phyloP scores from a whole-genome alignment of 2,797 vertebrate genomes.

The Cirrhinus molitorella region DNA sequence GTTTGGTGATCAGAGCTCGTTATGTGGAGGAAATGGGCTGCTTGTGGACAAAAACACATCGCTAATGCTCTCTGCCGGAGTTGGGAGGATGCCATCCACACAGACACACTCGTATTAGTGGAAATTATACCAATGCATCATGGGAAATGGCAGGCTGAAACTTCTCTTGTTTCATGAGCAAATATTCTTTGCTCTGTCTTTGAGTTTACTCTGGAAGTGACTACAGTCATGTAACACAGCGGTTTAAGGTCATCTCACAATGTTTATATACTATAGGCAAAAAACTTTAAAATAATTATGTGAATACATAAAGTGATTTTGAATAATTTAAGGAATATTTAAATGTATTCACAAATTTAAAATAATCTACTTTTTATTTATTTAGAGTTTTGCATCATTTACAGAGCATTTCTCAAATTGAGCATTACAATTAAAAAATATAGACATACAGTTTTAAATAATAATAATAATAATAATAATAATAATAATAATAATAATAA shows the following conservation, averaged over 20 bases:
- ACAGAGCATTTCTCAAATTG: background rate
- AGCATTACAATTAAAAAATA: no score
- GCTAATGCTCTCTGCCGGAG: background rate
- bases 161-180: background rate
- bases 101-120: background rate
- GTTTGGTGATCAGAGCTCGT: constrained; percentile 35
- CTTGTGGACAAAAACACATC: constrained; percentile 32
- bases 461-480: no score
- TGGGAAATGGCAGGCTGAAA: background rate
- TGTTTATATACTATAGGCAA: background rate
- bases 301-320: background rate
- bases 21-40: constrained; percentile 12
- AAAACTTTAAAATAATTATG: background rate
- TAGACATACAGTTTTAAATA: no score
- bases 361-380: background rate
- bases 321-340: background rate
- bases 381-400: background rate
- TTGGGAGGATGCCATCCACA: constrained; percentile 5
- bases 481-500: no score
- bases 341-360: background rate
- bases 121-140: constrained; percentile 4
- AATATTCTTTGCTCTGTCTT: background rate
- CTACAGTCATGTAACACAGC: background rate
- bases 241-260: background rate
- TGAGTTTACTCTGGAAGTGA: background rate